Base-by-base conservation (phyloP, 2,797 vertebrate genomes). In the Mormyrops attenuatus region DNA sequence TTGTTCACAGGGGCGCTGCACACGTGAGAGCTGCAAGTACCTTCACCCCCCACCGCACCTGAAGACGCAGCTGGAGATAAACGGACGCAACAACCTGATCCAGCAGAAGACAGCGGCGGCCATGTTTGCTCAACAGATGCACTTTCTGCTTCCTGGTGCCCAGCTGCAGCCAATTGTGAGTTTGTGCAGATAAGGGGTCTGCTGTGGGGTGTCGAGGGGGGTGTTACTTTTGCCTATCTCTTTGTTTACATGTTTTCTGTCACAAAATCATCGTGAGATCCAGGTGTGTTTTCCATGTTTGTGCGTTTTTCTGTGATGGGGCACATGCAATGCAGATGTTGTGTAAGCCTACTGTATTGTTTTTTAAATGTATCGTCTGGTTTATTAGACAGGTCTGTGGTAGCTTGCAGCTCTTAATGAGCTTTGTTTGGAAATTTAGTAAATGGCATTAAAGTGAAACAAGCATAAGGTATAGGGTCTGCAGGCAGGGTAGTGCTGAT, bases 91-190 rank as follows among this genome's bases (percentile, higher is more conserved):
- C 97, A 99, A 99, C 95, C 96, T 99, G 94, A 99, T 99, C 95
- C 98, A 99, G 95, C 98, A 99, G 95, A 99, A 99, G 96, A 98
- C 97, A 0, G 97, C 97, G 0, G 97, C 97, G 20, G 98, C 97
- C 94, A 99, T 99, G 98, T 97, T 99, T 91, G 96, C 98, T 92
- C 98, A 99, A 95, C 98, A 99, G 93, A 98, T 99, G 98, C 98
- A 99, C 94, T 97, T 98, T 94, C 98, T 99, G 97, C 94, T 99
- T 85, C 98, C 98, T 0, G 98, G 98, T 91, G 93, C 97, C 20
- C 98, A 98, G 91, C 95, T 99, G 94, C 96, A 98, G 94, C 97
- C 98, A 20, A 96, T 99, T 92, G 98, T 99, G 94, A 99, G 98
- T 50, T 86, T 20, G 85, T 86, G 49, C 85, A 86, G 85, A 86